Base-by-base conservation (phyloP, 2,888 invertebrate genomes). In the Cantharis rufa region DNA sequence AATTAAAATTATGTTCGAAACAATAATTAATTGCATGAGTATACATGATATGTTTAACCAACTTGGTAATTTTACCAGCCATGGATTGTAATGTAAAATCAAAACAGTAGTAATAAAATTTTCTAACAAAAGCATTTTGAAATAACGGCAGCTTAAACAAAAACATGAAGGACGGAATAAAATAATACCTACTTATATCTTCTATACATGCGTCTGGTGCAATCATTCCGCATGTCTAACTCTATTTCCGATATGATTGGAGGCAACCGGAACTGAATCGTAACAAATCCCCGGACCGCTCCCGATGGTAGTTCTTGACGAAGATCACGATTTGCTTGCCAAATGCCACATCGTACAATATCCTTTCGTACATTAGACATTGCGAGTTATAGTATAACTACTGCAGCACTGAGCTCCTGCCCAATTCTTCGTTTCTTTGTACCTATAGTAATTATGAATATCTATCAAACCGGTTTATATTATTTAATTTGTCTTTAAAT, bases 171-270 rank as follows among this genome's bases (percentile, higher is more conserved):
- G 48, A 48, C 48, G 48, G 48, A 48, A 48, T 48, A 48, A 48
- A 48, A 48, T 48, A 48, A 48, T 48, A 48, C 48, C 48, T 48
- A 48, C 48, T 48, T 48, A 48, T 48, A 48, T 48, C 48, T 48
- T 73, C 77, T 78, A 78, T 76, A 81, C 80, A 80, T 81, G 82
- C 80, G 80, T 81, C 81, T 78, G 81, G 82, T 82, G 84, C 86
- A 87, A 87, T 87, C 86, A 87, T 87, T 87, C 87, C 87, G 86
- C 86, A 87, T 87, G 87, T 87, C 86, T 86, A 85, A 86, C 86
- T 83, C 84, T 83, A 86, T 87, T 86, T 86, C 86, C 86, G 85
- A 86, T 86, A 86, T 86, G 86, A 86, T 87, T 87, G 86, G 84
- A 84, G 81, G 80, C 80, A 82, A 82, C 84, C 82, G 82, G 84